Percentiles rank a stretch among this genome's conserved stretches.
Evolutionary conservation across 1,140 invertebrate species (phyloP).

Genomic region (Schlechtendalia chinensis): DNA sequence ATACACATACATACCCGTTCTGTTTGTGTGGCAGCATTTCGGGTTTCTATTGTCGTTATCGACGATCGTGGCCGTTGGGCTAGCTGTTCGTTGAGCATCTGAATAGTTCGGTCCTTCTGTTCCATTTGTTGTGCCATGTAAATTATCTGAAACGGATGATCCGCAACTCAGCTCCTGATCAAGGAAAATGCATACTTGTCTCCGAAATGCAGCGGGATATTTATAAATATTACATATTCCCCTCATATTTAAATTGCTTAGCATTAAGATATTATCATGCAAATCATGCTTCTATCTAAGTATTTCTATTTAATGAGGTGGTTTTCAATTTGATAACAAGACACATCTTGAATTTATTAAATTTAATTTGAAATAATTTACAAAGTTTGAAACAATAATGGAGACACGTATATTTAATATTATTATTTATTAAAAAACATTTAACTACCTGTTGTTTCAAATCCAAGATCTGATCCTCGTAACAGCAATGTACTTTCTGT

Average conservation of each 20-base stretch:
- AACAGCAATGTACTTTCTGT: constrained; percentile 39
- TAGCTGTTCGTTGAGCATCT: constrained; percentile 62
- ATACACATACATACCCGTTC: constrained; percentile 62
- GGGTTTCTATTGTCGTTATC: constrained; percentile 55
- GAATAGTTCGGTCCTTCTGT: constrained; percentile 69
- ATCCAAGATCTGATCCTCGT: constrained; percentile 46
- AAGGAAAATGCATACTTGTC: constrained; percentile 44
- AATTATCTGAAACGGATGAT: constrained; percentile 54
- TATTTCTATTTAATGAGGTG: constrained; percentile 15
- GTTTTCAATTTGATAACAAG: constrained; percentile 9
- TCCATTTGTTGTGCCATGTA: constrained; percentile 64
- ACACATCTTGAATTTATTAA: constrained; percentile 46
- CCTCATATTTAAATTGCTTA: constrained; percentile 31
- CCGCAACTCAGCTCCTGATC: constrained; percentile 45
- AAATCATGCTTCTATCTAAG: constrained; percentile 34
- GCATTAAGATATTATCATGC: constrained; percentile 35
- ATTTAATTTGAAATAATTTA: background rate
- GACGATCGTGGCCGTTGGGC: constrained; percentile 55
- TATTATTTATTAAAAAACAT: background rate
- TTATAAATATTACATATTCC: constrained; percentile 11
- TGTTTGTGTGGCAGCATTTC: constrained; percentile 72
- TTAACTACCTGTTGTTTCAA: constrained; percentile 49
- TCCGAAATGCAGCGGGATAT: constrained; percentile 18
- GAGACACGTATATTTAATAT: constrained; percentile 32
- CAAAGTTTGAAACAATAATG: constrained; percentile 4